phyloP scores from a whole-genome alignment of 2,113 vertebrate genomes.

The Anoplopoma fimbria region DNA sequence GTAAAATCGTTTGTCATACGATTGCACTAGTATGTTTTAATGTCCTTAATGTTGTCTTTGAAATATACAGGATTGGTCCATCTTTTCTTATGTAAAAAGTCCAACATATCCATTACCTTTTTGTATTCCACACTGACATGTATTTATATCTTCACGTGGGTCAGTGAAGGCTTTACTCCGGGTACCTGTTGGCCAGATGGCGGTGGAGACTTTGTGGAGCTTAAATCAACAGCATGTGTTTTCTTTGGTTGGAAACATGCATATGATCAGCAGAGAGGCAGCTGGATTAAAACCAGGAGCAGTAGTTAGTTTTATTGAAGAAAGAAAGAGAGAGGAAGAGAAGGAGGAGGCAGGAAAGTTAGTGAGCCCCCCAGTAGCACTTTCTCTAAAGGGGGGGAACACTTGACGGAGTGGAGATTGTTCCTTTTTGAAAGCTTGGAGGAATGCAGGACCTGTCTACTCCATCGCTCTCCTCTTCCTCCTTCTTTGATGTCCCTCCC shows the following conservation, averaged over 20 bases:
- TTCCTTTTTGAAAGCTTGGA: slow-evolving; percentile 47
- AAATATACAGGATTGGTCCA: background rate
- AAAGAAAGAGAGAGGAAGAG: background rate
- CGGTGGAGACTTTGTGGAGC: slow-evolving; percentile 36
- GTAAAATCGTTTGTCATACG: slow-evolving; percentile 7
- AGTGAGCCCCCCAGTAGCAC: slow-evolving; percentile 9
- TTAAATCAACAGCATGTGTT: slow-evolving; percentile 69
- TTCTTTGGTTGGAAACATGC: slow-evolving; percentile 53
- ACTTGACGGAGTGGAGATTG: slow-evolving; percentile 45
- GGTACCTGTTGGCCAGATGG: slow-evolving; percentile 74
- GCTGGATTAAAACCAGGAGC: slow-evolving; percentile 65
- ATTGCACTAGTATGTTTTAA: background rate
- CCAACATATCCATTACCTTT: slow-evolving; percentile 24
- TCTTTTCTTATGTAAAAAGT: background rate
- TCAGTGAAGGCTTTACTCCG: slow-evolving; percentile 6
- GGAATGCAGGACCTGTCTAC: slow-evolving; percentile 70
- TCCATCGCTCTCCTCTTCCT: slow-evolving; percentile 40
- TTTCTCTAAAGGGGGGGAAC: background rate
- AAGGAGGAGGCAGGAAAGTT: slow-evolving; percentile 20
- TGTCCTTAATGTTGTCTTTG: background rate
- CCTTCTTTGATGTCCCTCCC: slow-evolving; percentile 52
- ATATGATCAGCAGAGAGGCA: slow-evolving; percentile 46
- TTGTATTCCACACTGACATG: background rate
- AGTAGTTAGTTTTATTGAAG: slow-evolving; percentile 35
- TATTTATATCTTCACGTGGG: slow-evolving; percentile 43